These are phyloP conservation scores for Trichopria drosophilae DNA, from an alignment of 2,888 invertebrate species.

Conservation along the genomic window DNA sequence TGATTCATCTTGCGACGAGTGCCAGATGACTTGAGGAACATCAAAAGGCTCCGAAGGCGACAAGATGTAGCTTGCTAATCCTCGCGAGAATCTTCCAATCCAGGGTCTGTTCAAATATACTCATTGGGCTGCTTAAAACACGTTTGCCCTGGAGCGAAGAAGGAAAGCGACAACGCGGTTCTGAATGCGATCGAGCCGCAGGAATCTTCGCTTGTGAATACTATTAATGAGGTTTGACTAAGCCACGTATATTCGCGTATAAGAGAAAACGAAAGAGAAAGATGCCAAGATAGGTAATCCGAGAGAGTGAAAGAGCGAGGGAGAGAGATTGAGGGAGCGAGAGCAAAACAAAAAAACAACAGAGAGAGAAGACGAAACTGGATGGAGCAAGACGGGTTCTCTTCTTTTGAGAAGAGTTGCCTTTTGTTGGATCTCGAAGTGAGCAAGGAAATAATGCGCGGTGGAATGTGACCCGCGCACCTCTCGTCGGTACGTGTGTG, in stretches of 20 bases:
- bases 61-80: slow-evolving; percentile 30
- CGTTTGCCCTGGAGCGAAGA: too few species aligned
- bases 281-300: slow-evolving; percentile 33
- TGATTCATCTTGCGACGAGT: slow-evolving; percentile 22
- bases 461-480: slow-evolving; percentile 57
- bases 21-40: slow-evolving; percentile 8
- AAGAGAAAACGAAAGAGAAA: slow-evolving; percentile 37
- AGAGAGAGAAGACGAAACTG: slow-evolving; percentile 22
- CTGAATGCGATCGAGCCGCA: slow-evolving; percentile 31
- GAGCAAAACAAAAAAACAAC: slow-evolving; percentile 5
- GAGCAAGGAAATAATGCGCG: slow-evolving; percentile 55
- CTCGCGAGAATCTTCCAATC: slow-evolving; percentile 32
- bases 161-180: too few species aligned
- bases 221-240: slow-evolving; percentile 54
- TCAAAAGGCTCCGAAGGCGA: slow-evolving; percentile 33
- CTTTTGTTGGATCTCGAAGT: slow-evolving; percentile 52
- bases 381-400: slow-evolving; percentile 27
- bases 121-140: slow-evolving; percentile 13
- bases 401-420: slow-evolving; percentile 47
- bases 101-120: slow-evolving; percentile 25
- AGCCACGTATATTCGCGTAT: too few species aligned
- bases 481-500: slow-evolving; percentile 40
- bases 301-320: slow-evolving; percentile 7
- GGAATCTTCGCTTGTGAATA: slow-evolving; percentile 52
- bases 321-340: background rate